These are phyloP conservation scores for Rambutsinella grinnellia DNA, from an alignment of 2,888 invertebrate species.

Conservation along the genomic window DNA sequence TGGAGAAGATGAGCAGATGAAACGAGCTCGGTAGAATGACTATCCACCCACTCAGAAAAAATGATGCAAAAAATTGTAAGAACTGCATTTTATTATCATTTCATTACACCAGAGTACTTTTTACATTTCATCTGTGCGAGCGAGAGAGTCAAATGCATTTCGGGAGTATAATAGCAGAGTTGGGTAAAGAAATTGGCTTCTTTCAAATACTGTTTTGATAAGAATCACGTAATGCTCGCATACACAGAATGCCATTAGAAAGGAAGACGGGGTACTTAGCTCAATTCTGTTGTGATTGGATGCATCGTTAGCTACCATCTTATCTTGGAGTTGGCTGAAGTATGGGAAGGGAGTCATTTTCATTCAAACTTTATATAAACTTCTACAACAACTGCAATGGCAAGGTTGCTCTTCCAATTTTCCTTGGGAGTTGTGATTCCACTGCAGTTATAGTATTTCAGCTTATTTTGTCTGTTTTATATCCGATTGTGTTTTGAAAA, in stretches of 20 bases:
- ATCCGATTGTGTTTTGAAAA: neutral
- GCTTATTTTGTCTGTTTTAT: neutral
- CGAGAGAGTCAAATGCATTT: neutral
- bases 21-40: neutral
- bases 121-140: neutral
- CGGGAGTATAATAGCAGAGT: too few relatives aligned
- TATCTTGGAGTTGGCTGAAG: too few relatives aligned
- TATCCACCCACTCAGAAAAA: neutral
- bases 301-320: too few relatives aligned
- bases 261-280: too few relatives aligned
- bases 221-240: neutral
- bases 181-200: too few relatives aligned
- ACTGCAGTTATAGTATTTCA: neutral
- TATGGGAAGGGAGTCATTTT: neutral
- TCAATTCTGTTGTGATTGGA: neutral
- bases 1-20: neutral
- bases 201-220: neutral
- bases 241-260: too few relatives aligned
- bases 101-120: neutral
- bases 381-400: neutral
- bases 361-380: neutral
- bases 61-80: neutral
- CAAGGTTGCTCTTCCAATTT: neutral
- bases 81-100: slow-evolving; percentile 13
- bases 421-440: neutral